phyloP scores from a whole-genome alignment of 2,113 vertebrate genomes.

The Bubo blakistoni region DNA sequence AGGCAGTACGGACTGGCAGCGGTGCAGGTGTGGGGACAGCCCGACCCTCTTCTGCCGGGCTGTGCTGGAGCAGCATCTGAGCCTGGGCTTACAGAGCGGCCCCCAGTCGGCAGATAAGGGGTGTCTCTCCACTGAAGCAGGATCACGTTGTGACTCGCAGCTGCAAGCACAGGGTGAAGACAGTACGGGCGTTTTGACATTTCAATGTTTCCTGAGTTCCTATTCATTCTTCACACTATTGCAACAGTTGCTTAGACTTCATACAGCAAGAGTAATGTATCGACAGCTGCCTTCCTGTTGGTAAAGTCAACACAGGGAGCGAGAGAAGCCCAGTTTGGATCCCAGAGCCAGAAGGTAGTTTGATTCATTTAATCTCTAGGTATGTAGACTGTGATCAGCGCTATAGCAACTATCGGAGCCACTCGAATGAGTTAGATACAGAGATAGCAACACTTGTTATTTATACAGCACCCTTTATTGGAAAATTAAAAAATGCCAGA shows the following conservation, averaged over 20 bases:
- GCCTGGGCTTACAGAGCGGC: accelerated
- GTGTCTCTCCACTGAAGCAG: background rate
- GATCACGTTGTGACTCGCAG: background rate
- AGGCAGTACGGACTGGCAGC: accelerated
- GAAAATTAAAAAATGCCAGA: slow-evolving; percentile 25
- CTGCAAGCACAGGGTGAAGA: background rate
- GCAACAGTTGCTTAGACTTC: background rate
- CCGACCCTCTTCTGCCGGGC: background rate
- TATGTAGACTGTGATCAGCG: background rate
- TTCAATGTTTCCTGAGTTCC: background rate
- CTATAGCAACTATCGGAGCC: slow-evolving; percentile 19
- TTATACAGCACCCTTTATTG: slow-evolving; percentile 49
- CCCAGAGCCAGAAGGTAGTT: background rate
- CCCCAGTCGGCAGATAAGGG: background rate
- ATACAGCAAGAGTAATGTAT: background rate
- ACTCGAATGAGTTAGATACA: background rate
- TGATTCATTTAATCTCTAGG: slow-evolving; percentile 1
- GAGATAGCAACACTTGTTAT: slow-evolving; percentile 10
- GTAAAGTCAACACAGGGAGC: background rate
- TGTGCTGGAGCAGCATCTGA: background rate
- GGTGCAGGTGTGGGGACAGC: accelerated
- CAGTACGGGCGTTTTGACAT: background rate
- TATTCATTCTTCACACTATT: background rate
- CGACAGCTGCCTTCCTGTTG: background rate
- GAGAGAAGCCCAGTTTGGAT: background rate